These are phyloP conservation scores for Sylvietta virens DNA, from an alignment of 2,113 vertebrate genomes.

Conservation along the genomic window DNA sequence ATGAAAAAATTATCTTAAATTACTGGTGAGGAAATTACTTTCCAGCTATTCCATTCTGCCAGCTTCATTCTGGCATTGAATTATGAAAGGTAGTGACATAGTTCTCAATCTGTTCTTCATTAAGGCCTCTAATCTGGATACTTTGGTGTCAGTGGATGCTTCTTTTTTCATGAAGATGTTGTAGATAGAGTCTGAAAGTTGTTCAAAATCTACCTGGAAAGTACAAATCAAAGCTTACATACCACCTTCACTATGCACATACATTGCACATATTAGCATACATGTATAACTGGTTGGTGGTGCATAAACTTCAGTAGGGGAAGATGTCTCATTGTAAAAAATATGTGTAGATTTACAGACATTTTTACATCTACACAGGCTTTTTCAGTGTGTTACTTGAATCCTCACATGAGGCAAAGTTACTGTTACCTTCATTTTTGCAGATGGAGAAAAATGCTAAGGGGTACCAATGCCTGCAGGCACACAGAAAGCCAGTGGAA, in stretches of 20 bases:
- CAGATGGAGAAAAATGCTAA: neutral
- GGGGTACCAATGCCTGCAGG: neutral
- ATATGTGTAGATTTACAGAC: neutral
- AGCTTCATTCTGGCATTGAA: neutral
- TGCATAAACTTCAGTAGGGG: neutral
- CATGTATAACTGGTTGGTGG: neutral
- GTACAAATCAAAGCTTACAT: neutral
- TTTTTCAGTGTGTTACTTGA: neutral
- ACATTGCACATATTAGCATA: accelerated
- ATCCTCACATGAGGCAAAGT: neutral
- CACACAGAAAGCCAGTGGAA: neutral
- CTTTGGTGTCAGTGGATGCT: neutral
- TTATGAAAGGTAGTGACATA: neutral
- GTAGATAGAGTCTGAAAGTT: neutral
- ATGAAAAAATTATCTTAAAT: neutral
- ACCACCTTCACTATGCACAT: neutral
- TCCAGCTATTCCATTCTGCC: neutral
- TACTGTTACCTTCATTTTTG: neutral
- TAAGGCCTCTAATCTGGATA: neutral
- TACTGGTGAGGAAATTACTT: neutral
- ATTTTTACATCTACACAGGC: neutral
- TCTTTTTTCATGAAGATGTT: neutral
- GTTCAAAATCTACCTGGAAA: neutral
- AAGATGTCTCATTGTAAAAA: neutral
- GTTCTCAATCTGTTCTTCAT: neutral